Evolutionary conservation across 2,113 vertebrate genomes (phyloP).

Genomic region (Amazona guildingii): DNA sequence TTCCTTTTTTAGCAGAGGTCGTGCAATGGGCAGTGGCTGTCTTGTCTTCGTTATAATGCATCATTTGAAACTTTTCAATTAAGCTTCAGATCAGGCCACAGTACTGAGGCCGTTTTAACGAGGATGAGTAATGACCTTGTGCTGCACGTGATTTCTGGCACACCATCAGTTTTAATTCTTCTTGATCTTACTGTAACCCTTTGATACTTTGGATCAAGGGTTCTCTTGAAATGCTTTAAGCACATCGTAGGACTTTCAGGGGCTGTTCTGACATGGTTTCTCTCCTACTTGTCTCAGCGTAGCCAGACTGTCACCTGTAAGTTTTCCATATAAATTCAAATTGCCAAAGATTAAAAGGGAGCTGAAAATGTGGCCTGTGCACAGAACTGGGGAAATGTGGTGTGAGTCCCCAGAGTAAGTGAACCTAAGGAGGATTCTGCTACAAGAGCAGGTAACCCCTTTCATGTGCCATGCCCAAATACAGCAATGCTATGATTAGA

Average conservation of each 20-base stretch:
- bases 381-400: slow-evolving; percentile 56
- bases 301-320: slow-evolving; percentile 75
- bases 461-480: slow-evolving; percentile 64
- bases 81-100: slow-evolving; percentile 78
- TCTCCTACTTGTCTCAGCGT: slow-evolving; percentile 65
- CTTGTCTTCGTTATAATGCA: slow-evolving; percentile 80
- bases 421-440: slow-evolving; percentile 56
- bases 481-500: slow-evolving; percentile 54
- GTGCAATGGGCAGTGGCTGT: slow-evolving; percentile 73
- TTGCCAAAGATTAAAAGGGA: slow-evolving; percentile 82
- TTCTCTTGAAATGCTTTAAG: slow-evolving; percentile 77
- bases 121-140: slow-evolving; percentile 81
- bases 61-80: slow-evolving; percentile 82
- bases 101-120: slow-evolving; percentile 77
- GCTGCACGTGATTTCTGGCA: slow-evolving; percentile 78
- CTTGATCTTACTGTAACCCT: slow-evolving; percentile 82
- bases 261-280: slow-evolving; percentile 75
- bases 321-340: slow-evolving; percentile 77
- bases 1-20: slow-evolving; percentile 76
- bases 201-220: slow-evolving; percentile 82
- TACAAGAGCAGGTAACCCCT: slow-evolving; percentile 57
- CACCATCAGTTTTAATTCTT: slow-evolving; percentile 83
- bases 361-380: slow-evolving; percentile 57
- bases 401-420: slow-evolving; percentile 66
- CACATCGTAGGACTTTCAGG: slow-evolving; percentile 73